Evolutionary conservation across 2,888 invertebrate genomes (phyloP).

Genomic region (Lithophane ornitopus): DNA sequence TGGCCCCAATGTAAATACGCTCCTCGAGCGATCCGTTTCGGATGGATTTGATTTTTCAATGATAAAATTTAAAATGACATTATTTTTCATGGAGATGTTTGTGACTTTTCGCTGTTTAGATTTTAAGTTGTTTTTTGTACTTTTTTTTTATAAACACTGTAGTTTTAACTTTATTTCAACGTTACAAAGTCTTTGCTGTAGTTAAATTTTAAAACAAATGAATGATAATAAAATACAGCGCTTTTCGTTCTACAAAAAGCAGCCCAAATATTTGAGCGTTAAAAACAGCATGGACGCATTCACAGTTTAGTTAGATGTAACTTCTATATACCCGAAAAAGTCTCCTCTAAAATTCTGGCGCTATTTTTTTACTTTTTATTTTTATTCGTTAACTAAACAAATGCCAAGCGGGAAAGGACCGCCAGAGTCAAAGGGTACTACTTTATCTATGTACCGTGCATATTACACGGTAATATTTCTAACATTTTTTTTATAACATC

Average conservation of each 20-base stretch:
- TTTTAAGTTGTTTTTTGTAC: not conserved
- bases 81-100: constrained; percentile 44
- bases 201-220: constrained; percentile 37
- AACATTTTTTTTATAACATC: constrained; percentile 12
- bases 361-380: constrained; percentile 43
- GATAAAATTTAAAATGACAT: constrained; percentile 59
- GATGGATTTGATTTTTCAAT: constrained; percentile 67
- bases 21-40: constrained; percentile 53
- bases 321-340: constrained; percentile 52
- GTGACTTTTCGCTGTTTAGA: not conserved
- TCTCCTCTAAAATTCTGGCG: constrained; percentile 40
- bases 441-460: not conserved
- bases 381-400: constrained; percentile 56
- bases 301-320: constrained; percentile 54
- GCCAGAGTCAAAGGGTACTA: constrained; percentile 31
- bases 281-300: constrained; percentile 55
- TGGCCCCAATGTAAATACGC: constrained; percentile 73
- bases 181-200: constrained; percentile 18
- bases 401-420: constrained; percentile 27
- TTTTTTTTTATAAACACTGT: not conserved
- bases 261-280: constrained; percentile 47
- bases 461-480: not conserved
- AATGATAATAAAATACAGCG: constrained; percentile 52
- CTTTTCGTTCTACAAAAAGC: constrained; percentile 36
- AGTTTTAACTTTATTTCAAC: not conserved